These are phyloP conservation scores for Agrochola lychnidis DNA, from an alignment of 2,888 invertebrate species.

Conservation along the genomic window DNA sequence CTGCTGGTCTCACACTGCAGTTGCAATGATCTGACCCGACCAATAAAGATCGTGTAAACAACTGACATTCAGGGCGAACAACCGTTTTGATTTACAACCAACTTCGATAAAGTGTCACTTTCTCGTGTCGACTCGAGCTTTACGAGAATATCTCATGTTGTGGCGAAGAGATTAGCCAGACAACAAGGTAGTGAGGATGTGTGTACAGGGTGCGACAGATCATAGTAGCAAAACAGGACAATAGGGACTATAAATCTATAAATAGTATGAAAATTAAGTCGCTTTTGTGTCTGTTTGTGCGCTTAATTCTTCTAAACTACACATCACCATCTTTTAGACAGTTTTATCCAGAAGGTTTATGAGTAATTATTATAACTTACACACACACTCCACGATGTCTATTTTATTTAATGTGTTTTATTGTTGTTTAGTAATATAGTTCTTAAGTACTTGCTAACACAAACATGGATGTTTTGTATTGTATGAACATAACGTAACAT, in stretches of 20 bases:
- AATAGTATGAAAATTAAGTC: no score
- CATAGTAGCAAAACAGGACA: background rate
- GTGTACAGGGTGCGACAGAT: background rate
- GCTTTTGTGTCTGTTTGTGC: background rate
- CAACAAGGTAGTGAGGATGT: background rate
- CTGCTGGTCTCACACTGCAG: background rate
- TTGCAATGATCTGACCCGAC: conserved; percentile 2
- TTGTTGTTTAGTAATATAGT: background rate
- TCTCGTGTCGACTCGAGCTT: background rate
- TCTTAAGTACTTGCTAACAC: no score
- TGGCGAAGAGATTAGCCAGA: background rate
- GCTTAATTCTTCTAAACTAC: background rate
- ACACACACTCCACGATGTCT: background rate
- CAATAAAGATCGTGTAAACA: conserved; percentile 15
- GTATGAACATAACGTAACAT: no score
- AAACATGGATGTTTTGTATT: no score
- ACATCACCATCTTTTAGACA: no score
- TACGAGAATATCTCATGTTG: background rate
- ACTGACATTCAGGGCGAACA: background rate
- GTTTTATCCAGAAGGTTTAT: background rate
- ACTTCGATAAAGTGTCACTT: background rate
- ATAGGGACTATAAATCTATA: background rate
- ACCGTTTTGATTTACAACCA: background rate
- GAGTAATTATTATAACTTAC: background rate
- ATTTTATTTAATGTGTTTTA: background rate